A percentile compares a stretch with the other conserved stretches of the same genome.
Conservation (phyloP, 2,113 vertebrate species). For the Menidia beryllina region DNA sequence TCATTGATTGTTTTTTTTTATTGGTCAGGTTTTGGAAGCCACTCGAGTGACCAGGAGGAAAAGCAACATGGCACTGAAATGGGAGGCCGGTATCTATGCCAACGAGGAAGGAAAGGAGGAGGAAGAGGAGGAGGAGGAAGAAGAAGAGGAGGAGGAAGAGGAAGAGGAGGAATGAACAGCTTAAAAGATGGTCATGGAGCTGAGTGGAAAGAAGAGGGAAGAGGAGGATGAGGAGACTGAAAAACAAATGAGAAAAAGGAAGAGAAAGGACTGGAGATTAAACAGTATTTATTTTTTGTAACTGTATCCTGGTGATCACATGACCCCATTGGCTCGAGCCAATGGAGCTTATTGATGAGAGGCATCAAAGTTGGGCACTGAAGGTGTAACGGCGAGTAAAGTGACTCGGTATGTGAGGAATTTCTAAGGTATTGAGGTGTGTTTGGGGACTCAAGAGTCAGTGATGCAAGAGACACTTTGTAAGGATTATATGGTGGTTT, state of each 20-base stretch:
- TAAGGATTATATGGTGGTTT: slow-evolving; percentile 22
- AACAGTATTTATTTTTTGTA: slow-evolving; percentile 76
- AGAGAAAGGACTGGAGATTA: slow-evolving; percentile 37
- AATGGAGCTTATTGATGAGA: slow-evolving; percentile 15
- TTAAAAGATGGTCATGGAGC: slow-evolving; percentile 23
- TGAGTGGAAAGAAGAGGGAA: slow-evolving; percentile 14
- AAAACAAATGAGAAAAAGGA: slow-evolving; percentile 15
- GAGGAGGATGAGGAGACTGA: slow-evolving; percentile 24
- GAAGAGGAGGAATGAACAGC: slow-evolving; percentile 67
- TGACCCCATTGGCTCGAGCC: slow-evolving; percentile 39
- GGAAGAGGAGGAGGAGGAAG: slow-evolving; percentile 77
- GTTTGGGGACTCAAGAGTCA: slow-evolving; percentile 7
- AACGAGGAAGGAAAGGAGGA: slow-evolving; percentile 90
- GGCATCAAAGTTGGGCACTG: slow-evolving; percentile 22
- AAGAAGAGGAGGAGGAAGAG: slow-evolving; percentile 66
- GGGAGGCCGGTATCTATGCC: slow-evolving; percentile 97
- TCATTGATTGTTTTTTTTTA: slow-evolving; percentile 43
- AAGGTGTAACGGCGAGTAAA: slow-evolving; percentile 42
- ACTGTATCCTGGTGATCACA: slow-evolving; percentile 57
- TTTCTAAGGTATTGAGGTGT: slow-evolving; percentile 36
- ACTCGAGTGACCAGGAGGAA: slow-evolving; percentile 95
- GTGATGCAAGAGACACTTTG: slow-evolving; percentile 36
- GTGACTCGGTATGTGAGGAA: slow-evolving; percentile 33
- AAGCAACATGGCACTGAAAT: slow-evolving; percentile 93
- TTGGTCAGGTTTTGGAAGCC: slow-evolving; percentile 92